Percentiles rank a stretch among this genome's conserved stretches.
These are phyloP conservation scores for Sandelia bainsii DNA, from an alignment of 2,797 vertebrate genomes.

Conservation along the genomic window DNA sequence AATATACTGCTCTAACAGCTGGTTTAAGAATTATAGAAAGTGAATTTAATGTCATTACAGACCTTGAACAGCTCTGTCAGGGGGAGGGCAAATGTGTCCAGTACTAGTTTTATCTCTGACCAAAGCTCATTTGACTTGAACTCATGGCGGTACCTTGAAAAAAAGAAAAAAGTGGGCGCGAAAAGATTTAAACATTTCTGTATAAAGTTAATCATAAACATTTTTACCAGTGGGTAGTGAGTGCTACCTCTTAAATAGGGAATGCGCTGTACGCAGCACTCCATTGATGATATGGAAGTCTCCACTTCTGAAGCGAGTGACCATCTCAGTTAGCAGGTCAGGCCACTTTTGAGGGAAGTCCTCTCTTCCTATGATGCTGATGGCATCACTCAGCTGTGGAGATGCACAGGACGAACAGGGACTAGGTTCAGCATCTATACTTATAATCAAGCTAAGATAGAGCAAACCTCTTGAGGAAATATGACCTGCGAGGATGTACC, in stretches of 20 bases:
- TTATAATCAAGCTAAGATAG: background rate
- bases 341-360: constrained; percentile 99
- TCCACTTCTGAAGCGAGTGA: constrained; percentile 96
- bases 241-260: constrained; percentile 94
- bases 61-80: constrained; percentile 98
- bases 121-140: constrained; percentile 99
- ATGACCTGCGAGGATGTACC: constrained; percentile 76
- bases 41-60: constrained; percentile 31
- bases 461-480: background rate
- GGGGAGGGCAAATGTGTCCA: constrained; percentile 96
- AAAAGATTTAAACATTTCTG: background rate
- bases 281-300: constrained; percentile 99
- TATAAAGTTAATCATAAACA: background rate
- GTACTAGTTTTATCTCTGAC: constrained; percentile 97
- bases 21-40: background rate
- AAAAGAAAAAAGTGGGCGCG: background rate
- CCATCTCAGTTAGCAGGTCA: constrained; percentile 96
- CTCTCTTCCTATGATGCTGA: constrained; percentile 98
- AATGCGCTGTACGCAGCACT: constrained; percentile 96
- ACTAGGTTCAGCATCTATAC: background rate
- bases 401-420: background rate
- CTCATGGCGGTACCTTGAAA: constrained; percentile 94
- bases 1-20: background rate
- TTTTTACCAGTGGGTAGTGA: background rate
- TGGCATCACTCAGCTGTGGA: constrained; percentile 94